Percentiles rank a stretch among this genome's conserved stretches.
phyloP scores from a whole-genome alignment of 2,113 vertebrate genomes.

The Jacana jacana region DNA sequence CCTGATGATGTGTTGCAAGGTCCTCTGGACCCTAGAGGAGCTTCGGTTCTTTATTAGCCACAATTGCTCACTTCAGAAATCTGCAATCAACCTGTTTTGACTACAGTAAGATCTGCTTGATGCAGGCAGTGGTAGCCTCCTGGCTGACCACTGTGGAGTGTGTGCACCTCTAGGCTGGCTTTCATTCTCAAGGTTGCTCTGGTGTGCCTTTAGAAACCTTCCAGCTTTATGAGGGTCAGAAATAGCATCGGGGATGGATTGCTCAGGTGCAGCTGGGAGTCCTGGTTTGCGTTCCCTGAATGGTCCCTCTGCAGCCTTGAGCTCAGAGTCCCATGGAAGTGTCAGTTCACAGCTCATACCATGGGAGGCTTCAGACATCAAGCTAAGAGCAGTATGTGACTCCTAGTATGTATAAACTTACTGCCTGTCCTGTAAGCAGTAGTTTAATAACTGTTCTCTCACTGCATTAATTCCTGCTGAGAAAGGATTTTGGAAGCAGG shows the following conservation, averaged over 20 bases:
- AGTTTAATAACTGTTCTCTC: background rate
- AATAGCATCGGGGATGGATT: background rate
- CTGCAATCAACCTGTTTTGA: fast-evolving
- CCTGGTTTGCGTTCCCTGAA: background rate
- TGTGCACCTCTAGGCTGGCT: background rate
- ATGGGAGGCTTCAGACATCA: background rate
- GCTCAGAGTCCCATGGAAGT: background rate
- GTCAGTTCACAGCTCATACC: background rate
- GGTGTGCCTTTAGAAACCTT: background rate
- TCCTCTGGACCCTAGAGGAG: background rate
- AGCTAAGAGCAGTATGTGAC: background rate
- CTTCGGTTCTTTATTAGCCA: background rate
- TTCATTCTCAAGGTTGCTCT: background rate
- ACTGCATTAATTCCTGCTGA: background rate
- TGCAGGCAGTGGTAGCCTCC: background rate
- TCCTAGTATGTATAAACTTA: background rate
- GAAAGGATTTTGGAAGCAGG: background rate
- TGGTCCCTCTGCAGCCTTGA: background rate
- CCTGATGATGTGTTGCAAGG: background rate
- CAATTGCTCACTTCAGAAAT: background rate
- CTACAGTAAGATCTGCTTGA: background rate
- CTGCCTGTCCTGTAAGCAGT: background rate
- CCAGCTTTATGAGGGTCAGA: background rate
- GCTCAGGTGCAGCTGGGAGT: background rate
- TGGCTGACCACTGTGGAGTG: background rate